Conservation (phyloP, 1,140 invertebrate species). For the Gryon sp. region DNA sequence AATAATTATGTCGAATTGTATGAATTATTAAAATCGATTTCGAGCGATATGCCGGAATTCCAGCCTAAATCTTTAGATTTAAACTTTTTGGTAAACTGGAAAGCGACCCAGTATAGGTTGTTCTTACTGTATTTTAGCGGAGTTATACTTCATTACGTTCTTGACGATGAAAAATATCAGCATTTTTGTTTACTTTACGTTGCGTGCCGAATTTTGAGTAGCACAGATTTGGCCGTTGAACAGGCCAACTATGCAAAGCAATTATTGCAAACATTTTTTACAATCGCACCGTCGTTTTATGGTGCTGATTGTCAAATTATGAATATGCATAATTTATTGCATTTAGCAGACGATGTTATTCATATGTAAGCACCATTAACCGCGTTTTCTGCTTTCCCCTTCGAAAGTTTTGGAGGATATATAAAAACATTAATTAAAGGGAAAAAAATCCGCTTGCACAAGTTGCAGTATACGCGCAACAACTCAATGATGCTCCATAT, state of each 20-base stretch:
- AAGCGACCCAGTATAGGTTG: slow-evolving; percentile 8
- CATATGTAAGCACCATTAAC: slow-evolving; percentile 19
- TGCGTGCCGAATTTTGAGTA: slow-evolving; percentile 38
- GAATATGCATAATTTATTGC: slow-evolving; percentile 50
- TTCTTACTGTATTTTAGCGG: slow-evolving; percentile 15
- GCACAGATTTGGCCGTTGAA: slow-evolving; percentile 8
- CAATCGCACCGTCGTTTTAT: slow-evolving; percentile 35
- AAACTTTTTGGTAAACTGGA: neutral
- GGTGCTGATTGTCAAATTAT: slow-evolving; percentile 39
- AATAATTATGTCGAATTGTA: neutral
- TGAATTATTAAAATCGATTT: neutral
- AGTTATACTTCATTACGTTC: slow-evolving; percentile 8
- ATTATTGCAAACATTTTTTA: slow-evolving; percentile 49
- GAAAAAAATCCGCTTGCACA: no score
- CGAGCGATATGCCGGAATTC: slow-evolving; percentile 1
- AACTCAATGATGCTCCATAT: no score
- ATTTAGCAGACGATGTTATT: slow-evolving; percentile 47
- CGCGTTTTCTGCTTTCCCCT: slow-evolving; percentile 1
- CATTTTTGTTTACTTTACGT: slow-evolving; percentile 38
- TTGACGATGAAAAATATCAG: slow-evolving; percentile 21
- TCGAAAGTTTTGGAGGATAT: no score
- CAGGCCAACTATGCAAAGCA: slow-evolving; percentile 27
- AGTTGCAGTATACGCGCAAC: no score
- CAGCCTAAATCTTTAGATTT: neutral
- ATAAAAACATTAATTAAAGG: no score